Evolutionary conservation across 2,113 vertebrate genomes (phyloP).

Genomic region (Tyrannus savana): DNA sequence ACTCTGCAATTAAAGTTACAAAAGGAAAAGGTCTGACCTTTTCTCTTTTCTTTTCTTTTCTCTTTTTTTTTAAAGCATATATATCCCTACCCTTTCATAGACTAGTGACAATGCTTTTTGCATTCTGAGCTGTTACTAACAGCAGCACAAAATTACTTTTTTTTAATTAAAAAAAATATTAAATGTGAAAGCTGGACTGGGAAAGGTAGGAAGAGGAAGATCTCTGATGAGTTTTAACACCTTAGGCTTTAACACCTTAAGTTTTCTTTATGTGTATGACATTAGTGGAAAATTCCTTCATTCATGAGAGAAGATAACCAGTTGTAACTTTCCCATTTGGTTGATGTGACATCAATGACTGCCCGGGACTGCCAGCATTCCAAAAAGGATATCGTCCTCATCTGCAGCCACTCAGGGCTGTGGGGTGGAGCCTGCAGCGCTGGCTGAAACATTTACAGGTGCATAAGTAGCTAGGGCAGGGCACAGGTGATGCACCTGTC

Average conservation of each 20-base stretch:
- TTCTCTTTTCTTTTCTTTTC: neutral
- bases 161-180: neutral
- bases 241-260: neutral
- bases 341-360: slow-evolving; percentile 42
- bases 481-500: slow-evolving; percentile 75
- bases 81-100: neutral
- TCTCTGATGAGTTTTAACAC: neutral
- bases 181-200: neutral
- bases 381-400: slow-evolving; percentile 69
- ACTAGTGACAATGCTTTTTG: neutral
- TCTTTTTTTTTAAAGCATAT: neutral
- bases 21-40: slow-evolving; percentile 45
- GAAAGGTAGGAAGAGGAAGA: neutral
- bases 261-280: slow-evolving; percentile 3
- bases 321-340: slow-evolving; percentile 65
- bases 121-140: neutral
- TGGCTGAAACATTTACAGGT: slow-evolving; percentile 67
- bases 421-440: slow-evolving; percentile 71
- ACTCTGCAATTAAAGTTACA: slow-evolving; percentile 50
- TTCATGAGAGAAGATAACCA: slow-evolving; percentile 68
- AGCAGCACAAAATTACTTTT: neutral
- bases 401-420: slow-evolving; percentile 74
- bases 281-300: slow-evolving; percentile 64
- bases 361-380: slow-evolving; percentile 73
- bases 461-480: slow-evolving; percentile 76